A percentile compares a stretch with the other conserved stretches of the same genome.
phyloP scores from a whole-genome alignment of 1,140 invertebrate genomes.

The Drosophila burlai region DNA sequence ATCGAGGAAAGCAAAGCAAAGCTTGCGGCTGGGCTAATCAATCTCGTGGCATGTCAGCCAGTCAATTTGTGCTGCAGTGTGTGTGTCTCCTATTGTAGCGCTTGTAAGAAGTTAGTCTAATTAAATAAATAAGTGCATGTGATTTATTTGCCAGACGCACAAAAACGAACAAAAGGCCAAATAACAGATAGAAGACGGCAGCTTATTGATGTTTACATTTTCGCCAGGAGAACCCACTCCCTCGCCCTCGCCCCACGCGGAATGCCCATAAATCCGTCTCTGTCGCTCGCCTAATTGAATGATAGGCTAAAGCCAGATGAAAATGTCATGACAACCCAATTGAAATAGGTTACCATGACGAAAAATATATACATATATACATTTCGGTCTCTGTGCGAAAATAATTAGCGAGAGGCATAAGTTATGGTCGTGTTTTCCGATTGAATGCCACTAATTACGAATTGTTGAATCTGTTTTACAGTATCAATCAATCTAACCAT shows the following conservation, averaged over 20 bases:
- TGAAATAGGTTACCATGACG: conserved; percentile 24
- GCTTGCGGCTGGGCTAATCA: conserved; percentile 77
- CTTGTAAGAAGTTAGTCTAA: conserved; percentile 83
- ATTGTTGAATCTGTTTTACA: conserved; percentile 9
- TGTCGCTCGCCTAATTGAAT: conserved; percentile 49
- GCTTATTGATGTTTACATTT: conserved; percentile 65
- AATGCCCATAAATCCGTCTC: conserved; percentile 28
- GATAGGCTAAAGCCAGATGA: conserved; percentile 32
- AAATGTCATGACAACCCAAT: conserved; percentile 43
- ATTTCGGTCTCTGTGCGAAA: background rate
- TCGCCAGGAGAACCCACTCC: conserved; percentile 3
- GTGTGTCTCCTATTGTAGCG: conserved; percentile 72
- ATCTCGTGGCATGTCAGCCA: conserved; percentile 82
- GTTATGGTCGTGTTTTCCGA: conserved; percentile 20
- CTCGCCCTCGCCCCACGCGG: no score
- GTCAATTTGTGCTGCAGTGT: conserved; percentile 68
- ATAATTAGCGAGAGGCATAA: conserved; percentile 27
- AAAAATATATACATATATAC: background rate
- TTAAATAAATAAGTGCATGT: conserved; percentile 84
- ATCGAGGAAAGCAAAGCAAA: conserved; percentile 44
- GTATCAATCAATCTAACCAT: conserved; percentile 19
- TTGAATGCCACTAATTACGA: conserved; percentile 25
- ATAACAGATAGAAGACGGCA: conserved; percentile 53
- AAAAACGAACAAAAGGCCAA: conserved; percentile 26
- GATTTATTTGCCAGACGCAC: conserved; percentile 74